Percentiles rank a stretch among this genome's conserved stretches.
Evolutionary conservation across 2,797 vertebrate species (phyloP).

Genomic region (Scleropages formosus): DNA sequence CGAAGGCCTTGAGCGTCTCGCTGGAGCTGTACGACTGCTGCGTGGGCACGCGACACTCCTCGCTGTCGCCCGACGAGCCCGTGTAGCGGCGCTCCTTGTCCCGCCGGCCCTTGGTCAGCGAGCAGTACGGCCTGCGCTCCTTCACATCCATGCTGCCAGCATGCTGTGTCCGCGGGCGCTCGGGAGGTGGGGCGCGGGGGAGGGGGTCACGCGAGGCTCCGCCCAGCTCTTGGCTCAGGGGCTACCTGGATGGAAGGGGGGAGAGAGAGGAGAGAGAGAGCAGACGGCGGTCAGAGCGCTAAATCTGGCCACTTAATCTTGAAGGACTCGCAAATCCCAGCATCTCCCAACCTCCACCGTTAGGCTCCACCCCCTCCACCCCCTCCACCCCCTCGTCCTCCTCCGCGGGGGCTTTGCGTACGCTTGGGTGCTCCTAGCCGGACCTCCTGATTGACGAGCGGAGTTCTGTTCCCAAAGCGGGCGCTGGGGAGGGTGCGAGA

Average conservation of each 20-base stretch:
- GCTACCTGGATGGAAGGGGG: constrained; percentile 55
- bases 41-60: constrained; percentile 89
- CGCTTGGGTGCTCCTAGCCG: no score
- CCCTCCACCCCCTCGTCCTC: not conserved
- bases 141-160: constrained; percentile 98
- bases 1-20: constrained; percentile 94
- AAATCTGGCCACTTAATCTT: constrained; percentile 33
- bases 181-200: constrained; percentile 63
- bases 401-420: not conserved
- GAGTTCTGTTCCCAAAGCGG: not conserved
- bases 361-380: not conserved
- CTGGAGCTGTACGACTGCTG: constrained; percentile 98
- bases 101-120: constrained; percentile 88
- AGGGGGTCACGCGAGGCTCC: constrained; percentile 54
- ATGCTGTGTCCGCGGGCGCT: constrained; percentile 62
- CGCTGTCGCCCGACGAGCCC: constrained; percentile 75
- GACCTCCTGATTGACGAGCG: not conserved
- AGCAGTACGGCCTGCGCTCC: constrained; percentile 95
- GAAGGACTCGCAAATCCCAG: not conserved
- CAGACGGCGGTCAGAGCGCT: constrained; percentile 26
- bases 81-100: constrained; percentile 85
- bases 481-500: constrained; percentile 24
- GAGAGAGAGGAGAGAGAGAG: constrained; percentile 30
- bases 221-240: constrained; percentile 60
- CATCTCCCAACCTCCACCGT: not conserved